Conservation (phyloP, 2,113 vertebrate genomes). For the Maccullochella peelii region DNA sequence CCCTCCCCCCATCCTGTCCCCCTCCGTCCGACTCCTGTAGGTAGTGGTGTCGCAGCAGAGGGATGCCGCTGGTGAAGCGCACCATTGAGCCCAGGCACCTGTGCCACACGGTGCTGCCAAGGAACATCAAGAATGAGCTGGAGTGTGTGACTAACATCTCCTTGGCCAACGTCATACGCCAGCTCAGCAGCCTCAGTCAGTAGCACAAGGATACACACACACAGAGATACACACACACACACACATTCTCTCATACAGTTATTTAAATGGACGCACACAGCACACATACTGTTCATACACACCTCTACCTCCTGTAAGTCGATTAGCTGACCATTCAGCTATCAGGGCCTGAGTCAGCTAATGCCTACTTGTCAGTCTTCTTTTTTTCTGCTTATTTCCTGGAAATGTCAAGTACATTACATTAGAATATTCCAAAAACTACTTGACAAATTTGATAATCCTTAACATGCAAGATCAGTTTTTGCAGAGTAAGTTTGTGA, state of each 20-base stretch:
- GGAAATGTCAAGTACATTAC: not conserved
- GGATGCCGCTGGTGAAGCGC: slow-evolving; percentile 97
- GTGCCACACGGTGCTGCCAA: slow-evolving; percentile 96
- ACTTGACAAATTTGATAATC: not conserved
- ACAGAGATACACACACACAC: slow-evolving; percentile 16
- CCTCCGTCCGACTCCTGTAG: slow-evolving; percentile 43
- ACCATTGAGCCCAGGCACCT: slow-evolving; percentile 98
- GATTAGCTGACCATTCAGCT: not conserved
- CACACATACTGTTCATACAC: not conserved
- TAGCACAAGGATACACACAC: slow-evolving; percentile 56
- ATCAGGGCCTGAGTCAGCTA: slow-evolving; percentile 13
- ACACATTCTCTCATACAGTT: not conserved
- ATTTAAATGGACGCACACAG: not conserved
- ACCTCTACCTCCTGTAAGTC: not conserved
- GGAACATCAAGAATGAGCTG: slow-evolving; percentile 96
- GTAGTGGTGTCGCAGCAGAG: slow-evolving; percentile 85
- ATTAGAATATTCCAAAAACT: not conserved
- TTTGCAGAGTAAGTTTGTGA: not conserved
- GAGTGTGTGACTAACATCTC: slow-evolving; percentile 99
- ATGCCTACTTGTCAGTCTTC: not conserved
- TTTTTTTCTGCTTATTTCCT: slow-evolving; percentile 2
- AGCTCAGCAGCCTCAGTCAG: slow-evolving; percentile 99
- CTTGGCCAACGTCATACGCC: slow-evolving; percentile 98
- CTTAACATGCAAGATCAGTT: not conserved
- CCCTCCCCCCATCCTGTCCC: slow-evolving; percentile 34